Percentiles rank a stretch among this genome's conserved stretches.
phyloP scores from a whole-genome alignment of 2,888 invertebrate genomes.

The Netelia fuscicornis region DNA sequence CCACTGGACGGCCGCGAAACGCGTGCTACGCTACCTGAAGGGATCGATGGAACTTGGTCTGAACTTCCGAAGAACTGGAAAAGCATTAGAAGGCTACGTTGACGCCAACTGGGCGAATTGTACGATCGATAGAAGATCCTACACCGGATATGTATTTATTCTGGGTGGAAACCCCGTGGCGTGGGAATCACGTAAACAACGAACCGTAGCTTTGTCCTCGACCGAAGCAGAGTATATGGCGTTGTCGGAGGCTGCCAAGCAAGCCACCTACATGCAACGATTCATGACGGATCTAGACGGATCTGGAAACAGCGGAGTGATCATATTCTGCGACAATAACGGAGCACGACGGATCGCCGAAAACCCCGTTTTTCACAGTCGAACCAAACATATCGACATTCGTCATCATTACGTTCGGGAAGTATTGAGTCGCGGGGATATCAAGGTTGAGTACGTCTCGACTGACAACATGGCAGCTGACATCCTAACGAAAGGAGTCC shows the following conservation, averaged over 20 bases:
- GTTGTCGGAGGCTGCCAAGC: slow-evolving; percentile 56
- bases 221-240: slow-evolving; percentile 32
- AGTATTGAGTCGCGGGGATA: slow-evolving; percentile 10
- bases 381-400: slow-evolving; percentile 62
- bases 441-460: slow-evolving; percentile 19
- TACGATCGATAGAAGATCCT: slow-evolving; percentile 63
- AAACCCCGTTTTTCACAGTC: slow-evolving; percentile 57
- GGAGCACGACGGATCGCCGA: slow-evolving; percentile 56
- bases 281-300: slow-evolving; percentile 36
- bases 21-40: slow-evolving; percentile 70
- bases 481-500: slow-evolving; percentile 38
- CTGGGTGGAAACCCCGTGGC: slow-evolving; percentile 50
- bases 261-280: slow-evolving; percentile 47
- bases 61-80: slow-evolving; percentile 39
- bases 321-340: slow-evolving; percentile 62
- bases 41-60: slow-evolving; percentile 68
- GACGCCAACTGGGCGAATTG: slow-evolving; percentile 72
- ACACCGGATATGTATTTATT: slow-evolving; percentile 66
- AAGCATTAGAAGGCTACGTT: slow-evolving; percentile 55
- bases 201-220: slow-evolving; percentile 49
- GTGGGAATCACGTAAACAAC: slow-evolving; percentile 64
- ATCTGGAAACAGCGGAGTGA: neutral
- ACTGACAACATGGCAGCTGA: slow-evolving; percentile 42
- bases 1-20: slow-evolving; percentile 73
- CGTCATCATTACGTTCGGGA: slow-evolving; percentile 47